Percentiles rank a stretch among this genome's conserved stretches.
These are phyloP conservation scores for Chromobotia macracanthus DNA, from an alignment of 2,797 vertebrate genomes.

Conservation along the genomic window DNA sequence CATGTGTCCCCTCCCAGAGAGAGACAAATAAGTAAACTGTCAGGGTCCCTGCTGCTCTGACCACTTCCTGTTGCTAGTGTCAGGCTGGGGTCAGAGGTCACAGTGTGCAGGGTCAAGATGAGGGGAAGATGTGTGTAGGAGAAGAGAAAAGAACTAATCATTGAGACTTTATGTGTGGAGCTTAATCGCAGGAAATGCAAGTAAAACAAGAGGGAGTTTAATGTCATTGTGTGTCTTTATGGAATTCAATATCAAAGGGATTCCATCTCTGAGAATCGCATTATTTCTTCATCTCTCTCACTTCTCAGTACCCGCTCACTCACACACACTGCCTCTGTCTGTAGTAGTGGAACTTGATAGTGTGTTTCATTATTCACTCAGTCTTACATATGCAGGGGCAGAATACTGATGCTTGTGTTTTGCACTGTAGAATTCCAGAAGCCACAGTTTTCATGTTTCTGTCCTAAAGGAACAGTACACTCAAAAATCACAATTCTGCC, in stretches of 20 bases:
- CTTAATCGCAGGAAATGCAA: conserved; percentile 4
- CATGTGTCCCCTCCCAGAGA: conserved; percentile 26
- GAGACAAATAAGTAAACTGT: conserved; percentile 34
- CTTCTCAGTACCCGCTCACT: neutral
- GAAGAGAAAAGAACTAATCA: neutral
- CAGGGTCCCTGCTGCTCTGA: neutral
- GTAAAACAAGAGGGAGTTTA: conserved; percentile 26
- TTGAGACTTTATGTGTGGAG: neutral
- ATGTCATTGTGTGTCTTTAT: conserved; percentile 18
- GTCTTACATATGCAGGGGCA: conserved; percentile 3
- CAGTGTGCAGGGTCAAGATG: conserved; percentile 10
- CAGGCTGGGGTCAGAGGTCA: conserved; percentile 42
- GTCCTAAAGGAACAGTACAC: too few species aligned
- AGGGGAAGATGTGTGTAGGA: conserved; percentile 27
- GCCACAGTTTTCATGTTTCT: conserved; percentile 11
- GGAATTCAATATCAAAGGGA: conserved; percentile 21
- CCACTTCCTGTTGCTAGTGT: conserved; percentile 45
- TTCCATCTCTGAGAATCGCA: neutral
- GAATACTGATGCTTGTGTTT: conserved; percentile 1
- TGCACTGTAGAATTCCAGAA: conserved; percentile 11
- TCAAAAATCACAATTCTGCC: too few species aligned
- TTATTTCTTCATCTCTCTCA: neutral
- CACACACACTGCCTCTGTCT: conserved; percentile 11
- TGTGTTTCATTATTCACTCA: conserved; percentile 23
- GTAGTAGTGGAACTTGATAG: conserved; percentile 11